Base-by-base conservation (phyloP, 2,888 invertebrate genomes). In the Euzetes globulus region DNA sequence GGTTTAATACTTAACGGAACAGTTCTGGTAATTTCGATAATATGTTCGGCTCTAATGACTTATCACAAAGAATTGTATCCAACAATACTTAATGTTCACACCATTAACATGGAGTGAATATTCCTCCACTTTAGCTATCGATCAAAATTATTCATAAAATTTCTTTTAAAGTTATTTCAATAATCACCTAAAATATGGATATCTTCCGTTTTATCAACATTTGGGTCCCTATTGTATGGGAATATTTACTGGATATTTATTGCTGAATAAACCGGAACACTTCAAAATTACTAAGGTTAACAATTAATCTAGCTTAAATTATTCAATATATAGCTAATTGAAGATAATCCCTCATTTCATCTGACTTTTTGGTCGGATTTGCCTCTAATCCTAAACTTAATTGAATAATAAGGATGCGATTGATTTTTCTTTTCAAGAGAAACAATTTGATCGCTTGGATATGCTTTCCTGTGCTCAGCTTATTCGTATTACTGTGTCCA, bases 211-310 rank as follows among this genome's bases (percentile, higher is more conserved):
- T 17, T 65, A 72, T 27, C 76, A 75, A 27, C 77, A 77, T 68
- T 47, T 77, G 27, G 77, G 76, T 6, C 77, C 77, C 0, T 76
- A 74, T 29, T 75, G 75, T 27, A 58, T 76, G 0, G 77, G 77
- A 2, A 41, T 77, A 25, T 73, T 75, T 13, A 74, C 74, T 29
- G 77, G 77, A 11, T 76, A 76, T 25, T 76, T 75, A 13, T 50
- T 77, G 0, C 75, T 41, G 5, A 72, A 50, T 41, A 52, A 2
- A n/a, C 72, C 50, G 15, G 22, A 50, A 17, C 22, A 11, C 15
- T 33, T n/a, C 33, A 19, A 37, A 37, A 11, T 63, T 6, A 13
- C 63, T 27, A 7, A 37, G 63, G 63, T 63, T 63, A 27, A 27
- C 27, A 4, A 60, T 25, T 6, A 60, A 29, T 60, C 19, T n/a